These are phyloP conservation scores for Nothocercus julius DNA, from an alignment of 2,113 vertebrate species.

Conservation along the genomic window DNA sequence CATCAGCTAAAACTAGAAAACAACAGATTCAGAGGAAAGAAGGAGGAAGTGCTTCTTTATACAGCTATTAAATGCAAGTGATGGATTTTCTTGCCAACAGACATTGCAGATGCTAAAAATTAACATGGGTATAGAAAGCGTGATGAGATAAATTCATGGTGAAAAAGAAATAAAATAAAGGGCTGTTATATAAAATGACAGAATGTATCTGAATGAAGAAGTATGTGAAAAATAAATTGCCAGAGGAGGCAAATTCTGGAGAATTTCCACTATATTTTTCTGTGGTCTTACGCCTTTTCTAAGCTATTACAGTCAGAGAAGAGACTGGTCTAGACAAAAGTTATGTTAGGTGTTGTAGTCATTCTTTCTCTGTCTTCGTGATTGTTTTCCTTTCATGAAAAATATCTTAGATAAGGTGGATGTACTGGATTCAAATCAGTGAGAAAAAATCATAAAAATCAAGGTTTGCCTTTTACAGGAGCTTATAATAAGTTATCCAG, in stretches of 20 bases:
- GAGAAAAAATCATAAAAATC: rapidly evolving
- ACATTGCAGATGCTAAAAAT: neutral
- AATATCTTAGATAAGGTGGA: neutral
- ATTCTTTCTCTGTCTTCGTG: neutral
- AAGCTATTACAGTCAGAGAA: neutral
- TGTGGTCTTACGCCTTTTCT: neutral
- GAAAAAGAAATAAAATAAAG: neutral
- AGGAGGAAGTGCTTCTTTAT: neutral
- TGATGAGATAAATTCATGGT: neutral
- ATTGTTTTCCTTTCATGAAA: neutral
- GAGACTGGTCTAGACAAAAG: neutral
- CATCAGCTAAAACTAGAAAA: neutral
- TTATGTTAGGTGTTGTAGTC: neutral
- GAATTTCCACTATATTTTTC: rapidly evolving
- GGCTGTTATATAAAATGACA: neutral
- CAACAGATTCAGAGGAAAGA: neutral
- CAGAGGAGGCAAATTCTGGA: neutral
- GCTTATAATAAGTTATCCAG: neutral
- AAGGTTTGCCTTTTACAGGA: neutral
- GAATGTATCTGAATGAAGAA: neutral
- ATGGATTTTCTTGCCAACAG: neutral
- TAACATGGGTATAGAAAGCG: neutral
- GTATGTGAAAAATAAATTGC: neutral
- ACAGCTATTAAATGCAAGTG: neutral
- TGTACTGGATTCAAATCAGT: neutral